Base-by-base conservation (phyloP, 2,113 vertebrate genomes). In the Polypterus bichir region DNA sequence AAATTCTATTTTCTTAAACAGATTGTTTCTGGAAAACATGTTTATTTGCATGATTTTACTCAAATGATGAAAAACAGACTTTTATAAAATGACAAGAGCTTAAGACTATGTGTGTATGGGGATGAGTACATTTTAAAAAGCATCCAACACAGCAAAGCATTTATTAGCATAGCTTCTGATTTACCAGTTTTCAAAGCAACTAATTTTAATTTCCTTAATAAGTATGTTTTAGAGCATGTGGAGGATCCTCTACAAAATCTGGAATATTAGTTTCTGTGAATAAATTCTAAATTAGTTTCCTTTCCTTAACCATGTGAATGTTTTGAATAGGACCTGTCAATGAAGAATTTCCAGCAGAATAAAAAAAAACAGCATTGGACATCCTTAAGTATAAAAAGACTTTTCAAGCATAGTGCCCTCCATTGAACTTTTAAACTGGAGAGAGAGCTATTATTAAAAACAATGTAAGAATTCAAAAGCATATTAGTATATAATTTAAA, bases 311-410 rank as follows among this genome's bases (percentile, higher is more conserved):
- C 83, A 86, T 82, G 71, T 70, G 76, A 85, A 80, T 80, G 78
- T 72, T 71, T 74, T 92, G 88, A 97, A 95, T 90, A 80, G 91
- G 79, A 75, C 85, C 87, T 88, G 87, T 93, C 90, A 90, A 81
- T 89, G 89, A 90, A 82, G 82, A 78, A 77, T 84, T 66, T 85
- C 77, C 87, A 83, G 90, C 88, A 91, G 73, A 81, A 83, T 80
- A 85, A 80, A 78, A 69, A 27, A 72, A 67, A 74, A 79, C 79
- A 70, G 73, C 68, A 66, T 65, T 73, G 80, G 77, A 74, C 76
- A 76, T 80, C 77, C 65, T 60, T 76, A 76, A 73, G 60, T 67
- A 73, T 44, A 71, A 78, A 78, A 83, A 73, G 27, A 74, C 66
- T 76, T 76, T 77, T 79, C 78, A 56, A 83, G 84, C 84, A 85